Evolutionary conservation across 2,113 vertebrate genomes (phyloP).

Genomic region (Pao palembangensis): DNA sequence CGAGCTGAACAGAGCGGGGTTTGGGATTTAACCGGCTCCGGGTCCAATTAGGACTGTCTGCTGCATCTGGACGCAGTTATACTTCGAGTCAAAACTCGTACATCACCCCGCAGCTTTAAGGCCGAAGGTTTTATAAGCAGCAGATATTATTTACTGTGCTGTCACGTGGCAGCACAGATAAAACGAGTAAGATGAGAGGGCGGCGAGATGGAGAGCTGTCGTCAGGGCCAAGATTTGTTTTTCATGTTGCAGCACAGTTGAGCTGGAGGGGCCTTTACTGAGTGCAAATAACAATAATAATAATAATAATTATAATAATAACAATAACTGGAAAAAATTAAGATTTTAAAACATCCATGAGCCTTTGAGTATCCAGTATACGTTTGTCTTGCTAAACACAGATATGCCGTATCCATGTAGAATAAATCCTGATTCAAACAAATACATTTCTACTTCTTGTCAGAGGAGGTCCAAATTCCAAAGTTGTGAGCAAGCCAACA

Average conservation of each 20-base stretch:
- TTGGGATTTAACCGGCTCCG: slow-evolving; percentile 78
- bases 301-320: no score
- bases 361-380: neutral
- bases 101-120: slow-evolving; percentile 36
- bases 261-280: slow-evolving; percentile 25
- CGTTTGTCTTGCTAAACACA: no score
- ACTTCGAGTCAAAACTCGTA: slow-evolving; percentile 66
- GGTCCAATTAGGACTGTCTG: slow-evolving; percentile 75
- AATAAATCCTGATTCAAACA: no score
- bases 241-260: slow-evolving; percentile 47
- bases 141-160: slow-evolving; percentile 43
- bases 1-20: slow-evolving; percentile 44
- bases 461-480: no score
- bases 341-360: neutral
- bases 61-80: slow-evolving; percentile 75
- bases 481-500: no score
- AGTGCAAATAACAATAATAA: neutral
- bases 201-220: neutral
- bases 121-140: neutral
- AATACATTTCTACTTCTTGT: no score
- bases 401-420: no score
- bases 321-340: neutral
- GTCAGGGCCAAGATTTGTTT: neutral
- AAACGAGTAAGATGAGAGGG: slow-evolving; percentile 21
- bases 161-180: slow-evolving; percentile 35